These are phyloP conservation scores for Sinosuthora webbiana DNA, from an alignment of 2,113 vertebrate genomes.

Conservation along the genomic window DNA sequence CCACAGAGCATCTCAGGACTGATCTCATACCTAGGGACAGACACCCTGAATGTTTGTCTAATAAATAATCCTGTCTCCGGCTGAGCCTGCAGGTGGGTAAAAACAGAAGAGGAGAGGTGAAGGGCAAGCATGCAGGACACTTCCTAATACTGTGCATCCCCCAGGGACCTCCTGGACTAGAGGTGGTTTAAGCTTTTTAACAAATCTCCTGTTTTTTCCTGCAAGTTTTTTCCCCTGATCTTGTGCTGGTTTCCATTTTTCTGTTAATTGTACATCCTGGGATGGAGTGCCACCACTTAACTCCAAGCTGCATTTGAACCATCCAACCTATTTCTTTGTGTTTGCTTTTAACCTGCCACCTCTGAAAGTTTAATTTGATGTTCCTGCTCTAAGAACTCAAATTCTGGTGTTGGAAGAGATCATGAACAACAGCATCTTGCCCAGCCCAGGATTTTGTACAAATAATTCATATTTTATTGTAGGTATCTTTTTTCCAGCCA, in stretches of 20 bases:
- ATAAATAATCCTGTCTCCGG: background rate
- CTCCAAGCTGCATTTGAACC: background rate
- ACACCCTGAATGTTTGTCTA: accelerated
- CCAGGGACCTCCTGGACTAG: background rate
- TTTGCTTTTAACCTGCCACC: background rate
- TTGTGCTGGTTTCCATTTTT: background rate
- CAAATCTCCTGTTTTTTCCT: accelerated
- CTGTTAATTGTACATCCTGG: background rate
- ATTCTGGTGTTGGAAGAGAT: background rate
- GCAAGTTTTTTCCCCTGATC: background rate
- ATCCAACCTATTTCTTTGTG: background rate
- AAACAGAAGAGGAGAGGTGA: background rate
- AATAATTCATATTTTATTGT: background rate
- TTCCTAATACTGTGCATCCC: background rate
- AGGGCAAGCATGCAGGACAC: background rate
- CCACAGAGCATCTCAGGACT: background rate
- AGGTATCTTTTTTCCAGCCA: background rate
- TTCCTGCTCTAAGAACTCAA: background rate
- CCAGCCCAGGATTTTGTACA: background rate
- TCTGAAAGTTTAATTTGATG: background rate
- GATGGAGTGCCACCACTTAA: background rate
- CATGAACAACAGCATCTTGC: background rate
- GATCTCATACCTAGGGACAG: background rate
- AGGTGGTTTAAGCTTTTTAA: background rate
- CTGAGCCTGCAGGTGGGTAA: background rate